These are phyloP conservation scores for Drosophila watanabei DNA, from an alignment of 1,140 invertebrate species.

Conservation along the genomic window DNA sequence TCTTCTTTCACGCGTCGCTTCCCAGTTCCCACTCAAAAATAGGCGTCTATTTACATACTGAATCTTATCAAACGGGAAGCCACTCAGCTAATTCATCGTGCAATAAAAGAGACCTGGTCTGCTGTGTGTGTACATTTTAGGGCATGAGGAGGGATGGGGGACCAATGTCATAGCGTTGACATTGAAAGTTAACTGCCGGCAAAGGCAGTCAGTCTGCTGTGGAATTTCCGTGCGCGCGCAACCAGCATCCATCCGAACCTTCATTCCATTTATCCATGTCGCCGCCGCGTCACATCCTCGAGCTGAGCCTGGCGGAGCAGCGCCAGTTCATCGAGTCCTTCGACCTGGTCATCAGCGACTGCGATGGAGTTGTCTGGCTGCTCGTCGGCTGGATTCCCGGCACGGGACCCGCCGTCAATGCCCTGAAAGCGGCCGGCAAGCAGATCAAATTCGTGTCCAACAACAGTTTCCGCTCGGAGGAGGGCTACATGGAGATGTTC, in stretches of 20 bases:
- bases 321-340: conserved; percentile 71
- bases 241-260: conserved; percentile 43
- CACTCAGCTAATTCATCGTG: conserved; percentile 39
- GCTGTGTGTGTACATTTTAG: not conserved
- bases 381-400: conserved; percentile 86
- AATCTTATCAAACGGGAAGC: conserved; percentile 47
- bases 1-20: conserved; percentile 2
- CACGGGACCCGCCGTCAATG: conserved; percentile 86
- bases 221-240: conserved; percentile 72
- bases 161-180: conserved; percentile 67
- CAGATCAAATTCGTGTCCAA: conserved; percentile 91
- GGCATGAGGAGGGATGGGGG: conserved; percentile 25
- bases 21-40: conserved; percentile 5
- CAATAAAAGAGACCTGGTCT: conserved; percentile 34
- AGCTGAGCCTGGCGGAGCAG: conserved; percentile 65
- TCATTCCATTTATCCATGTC: conserved; percentile 42
- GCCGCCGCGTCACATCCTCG: conserved; percentile 72
- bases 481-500: conserved; percentile 83
- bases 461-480: conserved; percentile 87
- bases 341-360: conserved; percentile 69
- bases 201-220: conserved; percentile 47
- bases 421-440: conserved; percentile 89
- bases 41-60: conserved; percentile 52
- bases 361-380: conserved; percentile 76
- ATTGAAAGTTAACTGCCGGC: conserved; percentile 63